A percentile compares a stretch with the other conserved stretches of the same genome.
Conservation (phyloP, 2,113 vertebrate species). For the Tamias sibiricus region DNA sequence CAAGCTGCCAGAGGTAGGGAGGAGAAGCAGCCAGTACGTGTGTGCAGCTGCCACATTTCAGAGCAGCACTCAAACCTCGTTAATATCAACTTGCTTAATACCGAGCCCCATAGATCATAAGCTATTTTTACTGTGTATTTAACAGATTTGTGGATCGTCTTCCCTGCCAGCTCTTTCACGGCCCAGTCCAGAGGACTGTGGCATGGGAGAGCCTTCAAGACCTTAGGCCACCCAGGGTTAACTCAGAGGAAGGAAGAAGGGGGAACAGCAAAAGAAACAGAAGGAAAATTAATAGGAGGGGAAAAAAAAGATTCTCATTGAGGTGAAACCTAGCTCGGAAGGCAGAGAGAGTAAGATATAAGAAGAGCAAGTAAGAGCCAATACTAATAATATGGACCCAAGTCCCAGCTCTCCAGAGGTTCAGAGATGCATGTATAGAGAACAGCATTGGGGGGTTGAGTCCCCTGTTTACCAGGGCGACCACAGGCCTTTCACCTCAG, state of each 20-base stretch:
- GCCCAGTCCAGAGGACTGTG: not conserved
- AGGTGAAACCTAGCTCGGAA: not conserved
- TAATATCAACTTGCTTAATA: slow-evolving; percentile 78
- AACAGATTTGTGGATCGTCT: slow-evolving; percentile 52
- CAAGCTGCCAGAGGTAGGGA: slow-evolving; percentile 73
- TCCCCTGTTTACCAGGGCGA: not conserved
- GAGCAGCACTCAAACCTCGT: slow-evolving; percentile 69
- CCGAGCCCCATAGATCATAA: slow-evolving; percentile 66
- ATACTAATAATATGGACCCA: not conserved
- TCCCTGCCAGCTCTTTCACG: slow-evolving; percentile 40
- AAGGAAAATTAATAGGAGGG: not conserved
- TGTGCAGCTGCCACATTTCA: slow-evolving; percentile 76
- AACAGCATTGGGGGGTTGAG: not conserved
- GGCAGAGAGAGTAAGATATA: not conserved
- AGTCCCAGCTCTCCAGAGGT: not conserved
- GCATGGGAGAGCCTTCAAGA: not conserved
- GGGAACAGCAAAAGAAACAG: not conserved
- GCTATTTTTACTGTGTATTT: slow-evolving; percentile 77
- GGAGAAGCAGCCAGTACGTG: slow-evolving; percentile 60
- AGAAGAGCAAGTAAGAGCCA: not conserved
- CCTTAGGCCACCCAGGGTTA: not conserved
- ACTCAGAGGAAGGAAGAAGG: not conserved
- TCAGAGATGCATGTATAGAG: not conserved
- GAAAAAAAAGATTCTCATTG: not conserved
- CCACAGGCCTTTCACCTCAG: not conserved